Percentiles rank a stretch among this genome's conserved stretches.
phyloP scores from a whole-genome alignment of 2,888 invertebrate genomes.

The Keiferia lycopersicella region DNA sequence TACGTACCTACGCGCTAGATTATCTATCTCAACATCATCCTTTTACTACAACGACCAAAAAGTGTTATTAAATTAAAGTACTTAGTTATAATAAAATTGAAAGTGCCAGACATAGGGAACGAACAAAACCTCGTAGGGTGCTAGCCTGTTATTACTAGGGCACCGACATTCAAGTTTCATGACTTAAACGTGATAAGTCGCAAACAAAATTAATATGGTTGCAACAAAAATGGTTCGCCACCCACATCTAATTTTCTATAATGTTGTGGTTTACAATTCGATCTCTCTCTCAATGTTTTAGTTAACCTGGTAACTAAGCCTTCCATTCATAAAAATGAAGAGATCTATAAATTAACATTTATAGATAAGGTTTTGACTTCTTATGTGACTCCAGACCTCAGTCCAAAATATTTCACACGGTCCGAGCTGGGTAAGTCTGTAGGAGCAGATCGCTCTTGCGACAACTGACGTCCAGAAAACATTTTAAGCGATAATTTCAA shows the following conservation, averaged over 20 bases:
- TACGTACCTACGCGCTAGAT: too few relatives aligned
- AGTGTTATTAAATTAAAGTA: slow-evolving; percentile 31
- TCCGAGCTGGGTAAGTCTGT: too few relatives aligned
- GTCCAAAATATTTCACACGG: too few relatives aligned
- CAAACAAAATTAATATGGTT: slow-evolving; percentile 24
- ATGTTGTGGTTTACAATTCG: slow-evolving; percentile 11
- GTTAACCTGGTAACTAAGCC: too few relatives aligned
- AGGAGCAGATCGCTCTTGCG: too few relatives aligned
- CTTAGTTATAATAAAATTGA: slow-evolving; percentile 26
- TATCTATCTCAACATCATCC: slow-evolving; percentile 17
- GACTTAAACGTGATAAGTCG: slow-evolving; percentile 29
- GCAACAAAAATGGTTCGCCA: slow-evolving; percentile 23
- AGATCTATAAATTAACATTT: too few relatives aligned
- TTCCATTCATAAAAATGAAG: too few relatives aligned
- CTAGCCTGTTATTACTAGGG: slow-evolving; percentile 26
- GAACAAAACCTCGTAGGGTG: slow-evolving; percentile 23
- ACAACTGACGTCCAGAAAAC: too few relatives aligned
- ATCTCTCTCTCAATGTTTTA: not conserved
- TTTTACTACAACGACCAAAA: slow-evolving; percentile 24
- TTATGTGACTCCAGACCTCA: too few relatives aligned
- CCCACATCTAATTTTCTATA: slow-evolving; percentile 26
- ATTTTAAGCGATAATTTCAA: too few relatives aligned
- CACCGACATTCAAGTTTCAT: slow-evolving; percentile 29
- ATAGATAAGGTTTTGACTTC: too few relatives aligned
- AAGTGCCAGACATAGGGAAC: slow-evolving; percentile 24